A percentile compares a stretch with the other conserved stretches of the same genome.
phyloP scores from a whole-genome alignment of 2,113 vertebrate species.

The Cynoglossus semilaevis region DNA sequence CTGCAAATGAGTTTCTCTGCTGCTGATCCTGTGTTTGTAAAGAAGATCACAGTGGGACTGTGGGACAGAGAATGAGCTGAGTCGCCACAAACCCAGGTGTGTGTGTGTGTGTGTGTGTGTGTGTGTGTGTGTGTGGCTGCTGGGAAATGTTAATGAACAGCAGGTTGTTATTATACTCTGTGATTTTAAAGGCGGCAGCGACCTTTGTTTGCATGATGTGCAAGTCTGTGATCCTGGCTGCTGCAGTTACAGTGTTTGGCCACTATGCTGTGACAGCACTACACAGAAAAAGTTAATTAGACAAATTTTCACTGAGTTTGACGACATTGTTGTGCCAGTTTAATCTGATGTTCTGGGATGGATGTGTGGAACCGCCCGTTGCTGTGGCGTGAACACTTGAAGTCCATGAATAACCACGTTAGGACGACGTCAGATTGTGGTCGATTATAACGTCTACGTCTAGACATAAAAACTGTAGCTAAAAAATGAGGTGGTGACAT shows the following conservation, averaged over 20 bases:
- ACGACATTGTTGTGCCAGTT: background rate
- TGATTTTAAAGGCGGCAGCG: background rate
- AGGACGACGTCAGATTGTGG: no score
- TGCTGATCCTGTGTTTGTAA: background rate
- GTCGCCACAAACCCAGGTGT: no score
- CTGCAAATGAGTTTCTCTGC: slow-evolving; percentile 17
- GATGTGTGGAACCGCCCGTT: no score
- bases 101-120: no score
- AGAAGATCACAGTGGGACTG: background rate
- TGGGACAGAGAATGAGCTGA: no score
- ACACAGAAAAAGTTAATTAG: slow-evolving; percentile 1
- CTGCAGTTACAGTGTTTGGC: slow-evolving; percentile 7
- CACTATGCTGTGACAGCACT: background rate
- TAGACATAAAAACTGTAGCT: no score
- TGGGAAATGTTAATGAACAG: background rate
- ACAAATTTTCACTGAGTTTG: background rate
- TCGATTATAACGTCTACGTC: no score
- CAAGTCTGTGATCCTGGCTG: no score
- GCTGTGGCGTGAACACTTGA: no score
- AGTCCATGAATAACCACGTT: no score
- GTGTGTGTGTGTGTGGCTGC: background rate
- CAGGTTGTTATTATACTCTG: background rate
- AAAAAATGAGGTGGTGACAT: no score
- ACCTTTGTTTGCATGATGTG: background rate
- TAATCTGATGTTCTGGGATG: no score